Percentiles rank a stretch among this genome's conserved stretches.
Conservation (phyloP, 2,888 invertebrate species). For the Ceramica pisi region DNA sequence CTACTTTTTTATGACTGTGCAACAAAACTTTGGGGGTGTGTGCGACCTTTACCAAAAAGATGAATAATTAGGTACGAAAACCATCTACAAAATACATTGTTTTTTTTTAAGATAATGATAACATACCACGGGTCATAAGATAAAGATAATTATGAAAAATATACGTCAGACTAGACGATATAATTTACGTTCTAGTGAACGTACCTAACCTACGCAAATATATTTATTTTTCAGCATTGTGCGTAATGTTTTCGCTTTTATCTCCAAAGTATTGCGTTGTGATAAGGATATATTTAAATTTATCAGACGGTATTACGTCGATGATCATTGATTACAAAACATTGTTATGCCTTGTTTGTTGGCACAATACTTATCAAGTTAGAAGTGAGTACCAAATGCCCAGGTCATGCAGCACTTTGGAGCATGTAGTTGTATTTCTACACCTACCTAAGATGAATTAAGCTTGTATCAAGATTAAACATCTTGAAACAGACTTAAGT, state of each 20-base stretch:
- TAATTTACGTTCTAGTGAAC: background rate
- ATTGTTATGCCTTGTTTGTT: background rate
- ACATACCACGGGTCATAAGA: too few relatives aligned
- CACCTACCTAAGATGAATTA: too few relatives aligned
- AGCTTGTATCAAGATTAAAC: too few relatives aligned
- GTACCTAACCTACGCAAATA: conserved; percentile 10
- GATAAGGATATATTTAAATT: conserved; percentile 5
- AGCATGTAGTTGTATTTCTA: too few relatives aligned
- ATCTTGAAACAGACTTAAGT: too few relatives aligned
- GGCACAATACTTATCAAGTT: background rate
- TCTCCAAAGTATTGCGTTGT: conserved; percentile 26
- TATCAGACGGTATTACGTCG: conserved; percentile 8
- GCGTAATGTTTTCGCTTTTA: conserved; percentile 44
- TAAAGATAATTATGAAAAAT: background rate
- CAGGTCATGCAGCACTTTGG: too few relatives aligned
- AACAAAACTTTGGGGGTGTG: background rate
- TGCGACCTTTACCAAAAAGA: background rate
- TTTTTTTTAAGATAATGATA: too few relatives aligned
- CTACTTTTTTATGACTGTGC: background rate
- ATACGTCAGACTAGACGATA: background rate
- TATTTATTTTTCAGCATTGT: conserved; percentile 19
- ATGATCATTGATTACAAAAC: conserved; percentile 10
- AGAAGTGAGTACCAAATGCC: background rate
- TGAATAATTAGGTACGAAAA: too few relatives aligned
- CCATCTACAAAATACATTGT: too few relatives aligned